Evolutionary conservation across 2,113 vertebrate genomes (phyloP).

Genomic region (Sturnira hondurensis): DNA sequence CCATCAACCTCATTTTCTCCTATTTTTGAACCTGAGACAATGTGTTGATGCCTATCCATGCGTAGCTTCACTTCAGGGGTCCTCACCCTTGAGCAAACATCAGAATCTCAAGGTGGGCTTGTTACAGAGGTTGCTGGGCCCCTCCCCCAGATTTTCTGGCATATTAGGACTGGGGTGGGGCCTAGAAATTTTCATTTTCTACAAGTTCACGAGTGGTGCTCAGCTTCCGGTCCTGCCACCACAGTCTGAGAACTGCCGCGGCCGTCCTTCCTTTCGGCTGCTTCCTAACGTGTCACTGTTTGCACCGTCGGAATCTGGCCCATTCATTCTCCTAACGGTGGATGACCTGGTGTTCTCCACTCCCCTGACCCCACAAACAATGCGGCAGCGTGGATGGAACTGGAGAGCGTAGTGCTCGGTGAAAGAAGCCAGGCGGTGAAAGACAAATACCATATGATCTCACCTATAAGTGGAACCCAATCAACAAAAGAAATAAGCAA

Average conservation of each 20-base stretch:
- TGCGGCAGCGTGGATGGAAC: rapidly evolving
- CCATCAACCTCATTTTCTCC: neutral
- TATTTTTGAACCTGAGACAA: neutral
- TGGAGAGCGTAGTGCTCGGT: no score
- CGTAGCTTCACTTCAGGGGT: neutral
- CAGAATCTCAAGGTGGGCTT: neutral
- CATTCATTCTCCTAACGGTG: neutral
- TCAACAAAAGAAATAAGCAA: no score
- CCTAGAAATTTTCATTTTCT: neutral
- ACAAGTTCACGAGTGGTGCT: neutral
- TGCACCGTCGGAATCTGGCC: neutral
- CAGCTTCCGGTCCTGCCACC: neutral
- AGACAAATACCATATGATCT: no score
- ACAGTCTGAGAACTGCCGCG: neutral
- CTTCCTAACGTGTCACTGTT: neutral
- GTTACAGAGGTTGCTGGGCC: neutral
- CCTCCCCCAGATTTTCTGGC: neutral
- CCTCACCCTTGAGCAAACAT: neutral
- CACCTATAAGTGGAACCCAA: no score
- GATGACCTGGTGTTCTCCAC: neutral
- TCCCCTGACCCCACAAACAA: neutral
- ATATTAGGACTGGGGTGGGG: neutral
- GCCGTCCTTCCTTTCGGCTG: neutral
- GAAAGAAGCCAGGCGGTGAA: no score
- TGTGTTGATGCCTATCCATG: neutral